Base-by-base conservation (phyloP, 37 sponge, comb jelly and placozoan genomes). In the Tethya wilhelma region DNA sequence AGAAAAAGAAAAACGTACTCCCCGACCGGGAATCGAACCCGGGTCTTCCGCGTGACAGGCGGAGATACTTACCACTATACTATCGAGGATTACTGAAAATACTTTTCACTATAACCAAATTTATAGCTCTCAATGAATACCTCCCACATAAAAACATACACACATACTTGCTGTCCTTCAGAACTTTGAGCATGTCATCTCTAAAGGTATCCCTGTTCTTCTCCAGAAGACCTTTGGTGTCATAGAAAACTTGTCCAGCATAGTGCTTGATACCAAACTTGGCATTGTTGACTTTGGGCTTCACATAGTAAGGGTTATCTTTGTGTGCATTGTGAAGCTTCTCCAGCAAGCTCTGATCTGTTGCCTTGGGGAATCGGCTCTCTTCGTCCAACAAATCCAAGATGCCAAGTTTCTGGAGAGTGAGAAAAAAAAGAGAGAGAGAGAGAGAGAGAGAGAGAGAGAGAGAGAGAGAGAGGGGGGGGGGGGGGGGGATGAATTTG, bases 251-350 rank as follows among this genome's bases (percentile, higher is more conserved):
- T 38, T 98, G 94, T 0, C 99, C 99, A 25, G 99, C 99, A 68
- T 98, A 98, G 77, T 98, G 99, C 20, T 84, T 56, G 83, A 98
- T 94, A 17, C 99, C 99, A 87, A 98, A 98, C 90, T 95, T 91
- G 28, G 85, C 64, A 67, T 87, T 77, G 84, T 85, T 90, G 55
- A 96, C 96, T 66, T 91, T 93, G 1, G 96, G 96, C 64, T 96
- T 93, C 73, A 96, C 70, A 79, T 96, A 98, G 84, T 81, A 98
- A 28, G 78, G 14, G 71, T 98, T 96, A 33, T 88, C 85, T 59
- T 89, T 87, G 80, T 90, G 96, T n/a, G 85, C 78, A 6, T 41
- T 60, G 71, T 98, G 96, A n/a, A 98, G 86, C 44, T 98, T 98
- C 44, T 88, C 91, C 60, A 96, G 86, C 53, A 98, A 76, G 25